Conservation (phyloP, 2,888 invertebrate species). For the Beris morrisii region DNA sequence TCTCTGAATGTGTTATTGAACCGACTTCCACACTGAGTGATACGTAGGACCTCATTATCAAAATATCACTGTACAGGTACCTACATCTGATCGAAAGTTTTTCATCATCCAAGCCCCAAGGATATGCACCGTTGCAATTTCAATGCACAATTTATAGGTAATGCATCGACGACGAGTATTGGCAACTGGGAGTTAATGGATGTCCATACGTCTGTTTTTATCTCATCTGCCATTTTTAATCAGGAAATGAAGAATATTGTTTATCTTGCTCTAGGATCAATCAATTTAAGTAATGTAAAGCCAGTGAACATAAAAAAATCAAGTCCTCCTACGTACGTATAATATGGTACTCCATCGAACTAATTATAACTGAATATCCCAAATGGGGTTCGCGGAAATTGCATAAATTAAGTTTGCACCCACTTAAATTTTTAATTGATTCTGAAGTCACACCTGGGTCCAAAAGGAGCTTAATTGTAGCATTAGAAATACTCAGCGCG, state of each 20-base stretch:
- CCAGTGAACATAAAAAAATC: too few relatives aligned
- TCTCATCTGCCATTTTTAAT: too few relatives aligned
- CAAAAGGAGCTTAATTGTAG: conserved; percentile 38
- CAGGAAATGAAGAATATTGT: too few relatives aligned
- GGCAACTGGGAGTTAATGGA: too few relatives aligned
- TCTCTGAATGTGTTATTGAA: neutral
- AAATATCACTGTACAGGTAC: conserved; percentile 4
- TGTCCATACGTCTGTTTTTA: too few relatives aligned
- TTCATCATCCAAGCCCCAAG: neutral
- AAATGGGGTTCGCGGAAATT: neutral
- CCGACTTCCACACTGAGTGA: neutral
- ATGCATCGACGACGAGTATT: too few relatives aligned
- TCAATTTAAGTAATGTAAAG: too few relatives aligned
- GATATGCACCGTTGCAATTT: too few relatives aligned
- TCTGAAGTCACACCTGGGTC: conserved; percentile 38
- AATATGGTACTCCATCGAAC: conserved; percentile 10
- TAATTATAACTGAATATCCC: conserved; percentile 5
- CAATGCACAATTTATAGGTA: too few relatives aligned
- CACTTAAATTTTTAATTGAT: conserved; percentile 38
- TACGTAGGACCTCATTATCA: conserved; percentile 14
- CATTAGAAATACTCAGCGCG: conserved; percentile 32
- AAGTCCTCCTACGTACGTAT: too few relatives aligned
- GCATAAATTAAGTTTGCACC: conserved; percentile 31
- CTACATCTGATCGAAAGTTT: neutral
- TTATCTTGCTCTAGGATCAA: too few relatives aligned